Evolutionary conservation across 2,113 vertebrate genomes (phyloP).

Genomic region (Illadopsis cleaveri): DNA sequence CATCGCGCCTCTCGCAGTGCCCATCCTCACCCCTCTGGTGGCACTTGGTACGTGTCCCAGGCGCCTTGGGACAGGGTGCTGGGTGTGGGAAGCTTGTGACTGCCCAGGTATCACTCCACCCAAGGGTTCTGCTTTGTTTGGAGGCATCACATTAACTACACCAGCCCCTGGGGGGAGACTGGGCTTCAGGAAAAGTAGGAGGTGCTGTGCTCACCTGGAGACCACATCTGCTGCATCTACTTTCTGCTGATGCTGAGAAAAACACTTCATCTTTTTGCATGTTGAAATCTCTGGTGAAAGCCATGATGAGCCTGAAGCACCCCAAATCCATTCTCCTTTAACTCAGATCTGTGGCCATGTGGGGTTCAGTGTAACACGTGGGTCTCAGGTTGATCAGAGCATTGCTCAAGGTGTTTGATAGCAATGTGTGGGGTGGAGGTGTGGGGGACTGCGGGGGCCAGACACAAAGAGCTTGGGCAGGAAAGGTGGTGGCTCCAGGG

Average conservation of each 20-base stretch:
- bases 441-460: rapidly evolving
- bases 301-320: not conserved
- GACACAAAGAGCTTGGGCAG: not conserved
- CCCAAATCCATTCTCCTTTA: not conserved
- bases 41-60: constrained; percentile 78
- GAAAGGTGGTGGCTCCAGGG: not conserved
- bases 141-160: not conserved
- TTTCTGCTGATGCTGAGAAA: not conserved
- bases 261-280: not conserved
- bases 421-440: rapidly evolving
- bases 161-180: not conserved
- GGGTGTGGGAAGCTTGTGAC: not conserved
- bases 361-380: rapidly evolving
- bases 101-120: not conserved
- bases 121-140: not conserved
- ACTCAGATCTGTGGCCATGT: not conserved
- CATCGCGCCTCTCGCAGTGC: constrained; percentile 82
- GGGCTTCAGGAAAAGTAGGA: not conserved
- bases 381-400: not conserved
- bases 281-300: not conserved
- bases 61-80: not conserved
- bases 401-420: rapidly evolving
- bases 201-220: not conserved
- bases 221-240: not conserved
- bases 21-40: constrained; percentile 86